These are phyloP conservation scores for Phymastichus coffea DNA, from an alignment of 1,140 invertebrate genomes.

Conservation along the genomic window DNA sequence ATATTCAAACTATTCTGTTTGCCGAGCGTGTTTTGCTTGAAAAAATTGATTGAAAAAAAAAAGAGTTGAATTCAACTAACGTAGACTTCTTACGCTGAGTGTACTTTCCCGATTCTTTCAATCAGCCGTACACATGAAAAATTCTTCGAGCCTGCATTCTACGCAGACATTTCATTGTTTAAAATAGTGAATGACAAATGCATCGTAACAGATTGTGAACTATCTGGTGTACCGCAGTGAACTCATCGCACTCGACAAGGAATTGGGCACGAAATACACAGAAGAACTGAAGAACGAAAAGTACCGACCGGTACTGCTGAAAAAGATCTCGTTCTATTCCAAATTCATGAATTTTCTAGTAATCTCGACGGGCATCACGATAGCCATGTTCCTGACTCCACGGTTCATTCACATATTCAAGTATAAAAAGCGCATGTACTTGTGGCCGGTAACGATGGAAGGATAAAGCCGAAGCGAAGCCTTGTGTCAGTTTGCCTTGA, in stretches of 20 bases:
- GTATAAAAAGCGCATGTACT: background rate
- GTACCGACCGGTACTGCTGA: background rate
- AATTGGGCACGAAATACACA: background rate
- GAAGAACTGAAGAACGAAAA: background rate
- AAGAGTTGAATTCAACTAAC: too few species aligned
- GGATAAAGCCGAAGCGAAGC: too few species aligned
- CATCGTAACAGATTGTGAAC: background rate
- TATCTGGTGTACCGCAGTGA: background rate
- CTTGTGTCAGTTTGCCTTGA: background rate
- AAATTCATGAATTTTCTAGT: background rate
- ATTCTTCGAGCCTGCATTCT: too few species aligned
- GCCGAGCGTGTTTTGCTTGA: too few species aligned
- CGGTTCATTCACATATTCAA: background rate
- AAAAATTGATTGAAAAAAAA: too few species aligned
- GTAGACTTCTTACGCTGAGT: too few species aligned
- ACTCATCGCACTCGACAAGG: background rate
- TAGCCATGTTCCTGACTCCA: background rate
- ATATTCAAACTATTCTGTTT: too few species aligned
- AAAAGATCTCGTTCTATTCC: background rate
- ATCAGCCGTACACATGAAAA: too few species aligned
- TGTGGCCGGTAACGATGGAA: background rate
- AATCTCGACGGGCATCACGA: too few species aligned
- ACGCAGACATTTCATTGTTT: too few species aligned
- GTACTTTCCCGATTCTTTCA: too few species aligned
- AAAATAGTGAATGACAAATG: too few species aligned